phyloP scores from a whole-genome alignment of 1,140 invertebrate species.

The Lanistes nyassanus region DNA sequence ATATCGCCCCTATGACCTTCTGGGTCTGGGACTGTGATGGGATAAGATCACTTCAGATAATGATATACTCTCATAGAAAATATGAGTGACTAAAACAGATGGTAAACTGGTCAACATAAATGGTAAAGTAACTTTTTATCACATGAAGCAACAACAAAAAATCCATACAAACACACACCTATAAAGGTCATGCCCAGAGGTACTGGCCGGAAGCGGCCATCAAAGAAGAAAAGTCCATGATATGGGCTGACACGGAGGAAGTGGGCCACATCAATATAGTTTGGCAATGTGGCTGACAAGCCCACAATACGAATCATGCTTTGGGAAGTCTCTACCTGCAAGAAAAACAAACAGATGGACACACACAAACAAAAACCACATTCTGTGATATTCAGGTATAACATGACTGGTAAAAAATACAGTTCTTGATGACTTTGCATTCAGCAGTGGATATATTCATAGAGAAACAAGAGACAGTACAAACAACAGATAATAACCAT shows the following conservation, averaged over 20 bases:
- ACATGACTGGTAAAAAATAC: no score
- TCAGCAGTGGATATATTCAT: no score
- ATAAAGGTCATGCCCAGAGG: conserved; percentile 82
- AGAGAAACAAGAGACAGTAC: neutral
- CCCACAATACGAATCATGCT: conserved; percentile 98
- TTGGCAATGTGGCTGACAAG: conserved; percentile 96
- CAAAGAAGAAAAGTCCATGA: conserved; percentile 96
- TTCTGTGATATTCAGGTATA: no score
- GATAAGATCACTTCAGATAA: no score
- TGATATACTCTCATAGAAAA: no score
- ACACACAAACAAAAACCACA: neutral
- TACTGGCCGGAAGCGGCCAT: conserved; percentile 94
- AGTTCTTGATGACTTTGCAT: no score
- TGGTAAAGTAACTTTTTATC: no score
- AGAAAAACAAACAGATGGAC: conserved; percentile 16
- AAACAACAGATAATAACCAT: neutral
- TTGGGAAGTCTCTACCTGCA: conserved; percentile 89
- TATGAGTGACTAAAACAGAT: no score
- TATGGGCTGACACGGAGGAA: conserved; percentile 95
- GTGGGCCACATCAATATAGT: conserved; percentile 95
- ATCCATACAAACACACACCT: conserved; percentile 58
- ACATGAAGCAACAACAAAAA: no score
- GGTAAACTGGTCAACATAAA: no score
- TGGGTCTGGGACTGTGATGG: no score
- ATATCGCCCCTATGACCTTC: no score